phyloP scores from a whole-genome alignment of 2,797 vertebrate species.

The Coluber constrictor region DNA sequence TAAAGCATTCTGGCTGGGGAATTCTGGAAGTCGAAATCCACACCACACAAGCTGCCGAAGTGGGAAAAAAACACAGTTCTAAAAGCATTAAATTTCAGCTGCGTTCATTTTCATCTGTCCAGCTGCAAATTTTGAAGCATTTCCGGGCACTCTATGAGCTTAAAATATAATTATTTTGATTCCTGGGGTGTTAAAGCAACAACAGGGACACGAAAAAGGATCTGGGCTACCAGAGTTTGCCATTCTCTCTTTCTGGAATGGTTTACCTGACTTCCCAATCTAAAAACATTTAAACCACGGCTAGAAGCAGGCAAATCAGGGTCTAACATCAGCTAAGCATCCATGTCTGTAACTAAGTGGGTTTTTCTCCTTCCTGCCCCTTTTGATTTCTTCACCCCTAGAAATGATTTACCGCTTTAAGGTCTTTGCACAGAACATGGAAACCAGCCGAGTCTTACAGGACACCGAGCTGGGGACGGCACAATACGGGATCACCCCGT shows the following conservation, averaged over 20 bases:
- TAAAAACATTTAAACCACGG: background rate
- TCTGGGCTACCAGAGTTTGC: background rate
- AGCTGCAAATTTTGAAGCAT: background rate
- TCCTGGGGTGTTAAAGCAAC: background rate
- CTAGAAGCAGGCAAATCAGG: background rate
- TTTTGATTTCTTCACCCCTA: slow-evolving; percentile 41
- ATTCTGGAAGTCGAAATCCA: background rate
- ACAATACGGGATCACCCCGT: slow-evolving; percentile 85
- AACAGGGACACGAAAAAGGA: background rate
- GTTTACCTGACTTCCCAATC: background rate
- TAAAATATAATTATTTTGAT: background rate
- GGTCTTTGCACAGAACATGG: slow-evolving; percentile 81
- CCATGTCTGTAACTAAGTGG: background rate
- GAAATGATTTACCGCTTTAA: slow-evolving; percentile 74
- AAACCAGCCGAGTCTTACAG: slow-evolving; percentile 75
- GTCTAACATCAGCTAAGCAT: no score
- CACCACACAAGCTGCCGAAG: background rate
- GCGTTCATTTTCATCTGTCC: background rate
- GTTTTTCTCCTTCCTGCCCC: no score
- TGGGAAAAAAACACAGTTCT: background rate
- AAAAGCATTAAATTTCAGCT: background rate
- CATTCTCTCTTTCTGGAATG: background rate
- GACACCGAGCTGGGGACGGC: slow-evolving; percentile 81
- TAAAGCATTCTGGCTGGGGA: no score
- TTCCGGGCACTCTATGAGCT: background rate